Percentiles rank a stretch among this genome's conserved stretches.
Evolutionary conservation across 1,140 invertebrate genomes (phyloP).

Genomic region (Plectrocnemia conspersa): DNA sequence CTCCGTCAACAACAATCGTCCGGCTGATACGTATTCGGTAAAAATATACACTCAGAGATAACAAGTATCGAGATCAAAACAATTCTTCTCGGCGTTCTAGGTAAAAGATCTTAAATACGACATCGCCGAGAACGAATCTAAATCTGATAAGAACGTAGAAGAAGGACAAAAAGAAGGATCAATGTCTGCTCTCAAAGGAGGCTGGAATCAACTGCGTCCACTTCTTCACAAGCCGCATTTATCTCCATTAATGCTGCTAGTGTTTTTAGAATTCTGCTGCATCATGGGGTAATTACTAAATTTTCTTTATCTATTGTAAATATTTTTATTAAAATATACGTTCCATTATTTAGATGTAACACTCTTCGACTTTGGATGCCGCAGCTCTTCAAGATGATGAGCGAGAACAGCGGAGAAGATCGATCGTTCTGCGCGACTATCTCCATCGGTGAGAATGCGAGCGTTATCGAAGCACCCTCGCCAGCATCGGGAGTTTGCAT

Average conservation of each 20-base stretch:
- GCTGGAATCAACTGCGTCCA: slow-evolving; percentile 22
- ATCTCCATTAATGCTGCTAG: slow-evolving; percentile 13
- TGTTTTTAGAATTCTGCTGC: slow-evolving; percentile 21
- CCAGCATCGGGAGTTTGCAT: slow-evolving; percentile 17
- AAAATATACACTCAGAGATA: too few relatives aligned
- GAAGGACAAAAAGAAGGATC: slow-evolving; percentile 3
- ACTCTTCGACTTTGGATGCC: slow-evolving; percentile 30
- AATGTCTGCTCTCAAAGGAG: slow-evolving; percentile 7
- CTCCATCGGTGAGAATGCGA: slow-evolving; percentile 22
- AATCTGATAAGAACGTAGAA: not conserved
- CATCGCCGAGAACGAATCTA: not conserved
- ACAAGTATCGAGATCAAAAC: too few relatives aligned
- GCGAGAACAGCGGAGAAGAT: slow-evolving; percentile 12
- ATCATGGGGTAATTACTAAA: slow-evolving; percentile 20
- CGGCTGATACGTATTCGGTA: slow-evolving; percentile 61
- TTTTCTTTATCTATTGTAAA: slow-evolving; percentile 1
- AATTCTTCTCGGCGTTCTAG: too few relatives aligned
- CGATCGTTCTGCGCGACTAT: slow-evolving; percentile 29
- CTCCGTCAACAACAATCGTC: slow-evolving; percentile 56
- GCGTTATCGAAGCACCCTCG: slow-evolving; percentile 4
- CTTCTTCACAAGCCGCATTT: slow-evolving; percentile 14
- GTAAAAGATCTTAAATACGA: not conserved
- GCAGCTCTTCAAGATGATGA: slow-evolving; percentile 33
- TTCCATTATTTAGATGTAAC: slow-evolving; percentile 19
- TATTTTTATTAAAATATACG: not conserved